Conservation (phyloP, 2,888 invertebrate species). For the Napeogenes inachia region DNA sequence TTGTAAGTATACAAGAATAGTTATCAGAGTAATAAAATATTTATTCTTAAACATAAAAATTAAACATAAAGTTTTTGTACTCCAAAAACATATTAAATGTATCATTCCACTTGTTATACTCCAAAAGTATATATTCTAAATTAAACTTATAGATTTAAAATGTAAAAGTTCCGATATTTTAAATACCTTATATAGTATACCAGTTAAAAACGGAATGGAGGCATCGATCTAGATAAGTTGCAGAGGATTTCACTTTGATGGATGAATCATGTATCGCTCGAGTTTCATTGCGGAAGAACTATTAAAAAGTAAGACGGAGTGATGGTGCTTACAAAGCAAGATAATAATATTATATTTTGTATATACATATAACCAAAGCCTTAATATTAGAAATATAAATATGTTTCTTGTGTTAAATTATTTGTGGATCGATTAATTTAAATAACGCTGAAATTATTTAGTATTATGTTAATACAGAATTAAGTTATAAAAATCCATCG, state of each 20-base stretch:
- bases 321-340: neutral
- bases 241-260: constrained; percentile 25
- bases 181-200: neutral
- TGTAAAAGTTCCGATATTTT: neutral
- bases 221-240: constrained; percentile 29
- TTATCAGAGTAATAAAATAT: too few species aligned
- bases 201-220: constrained; percentile 1
- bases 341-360: neutral
- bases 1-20: too few species aligned
- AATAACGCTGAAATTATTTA: too few species aligned
- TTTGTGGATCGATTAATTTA: too few species aligned
- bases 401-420: neutral
- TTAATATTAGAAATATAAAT: neutral
- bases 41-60: too few species aligned
- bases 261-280: constrained; percentile 27
- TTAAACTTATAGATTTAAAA: neutral
- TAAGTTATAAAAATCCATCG: too few species aligned
- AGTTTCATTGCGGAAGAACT: constrained; percentile 16
- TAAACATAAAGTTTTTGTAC: too few species aligned
- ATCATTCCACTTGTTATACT: too few species aligned
- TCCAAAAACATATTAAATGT: too few species aligned
- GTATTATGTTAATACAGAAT: too few species aligned
- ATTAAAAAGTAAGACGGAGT: constrained; percentile 21
- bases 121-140: neutral
- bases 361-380: neutral